Evolutionary conservation across 2,113 vertebrate species (phyloP).

Genomic region (Entosphenus tridentatus): DNA sequence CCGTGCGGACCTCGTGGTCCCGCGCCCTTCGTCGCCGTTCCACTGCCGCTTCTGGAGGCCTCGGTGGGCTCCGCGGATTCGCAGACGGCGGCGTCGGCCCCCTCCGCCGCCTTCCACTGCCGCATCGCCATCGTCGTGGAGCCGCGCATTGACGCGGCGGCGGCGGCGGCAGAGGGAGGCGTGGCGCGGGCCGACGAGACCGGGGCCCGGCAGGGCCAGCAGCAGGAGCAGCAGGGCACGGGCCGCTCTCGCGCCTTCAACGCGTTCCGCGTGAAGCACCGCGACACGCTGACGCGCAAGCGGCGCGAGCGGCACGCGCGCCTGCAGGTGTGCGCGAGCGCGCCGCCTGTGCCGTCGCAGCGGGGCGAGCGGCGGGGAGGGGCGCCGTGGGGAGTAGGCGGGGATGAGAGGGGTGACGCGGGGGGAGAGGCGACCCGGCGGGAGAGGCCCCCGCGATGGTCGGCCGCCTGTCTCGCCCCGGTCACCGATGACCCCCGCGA

Average conservation of each 20-base stretch:
- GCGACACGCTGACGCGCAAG: conserved; percentile 1
- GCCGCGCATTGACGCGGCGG: background rate
- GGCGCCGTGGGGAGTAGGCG: no score
- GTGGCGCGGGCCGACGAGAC: background rate
- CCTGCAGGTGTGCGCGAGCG: background rate
- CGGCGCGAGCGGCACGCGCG: background rate
- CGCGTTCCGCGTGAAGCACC: background rate
- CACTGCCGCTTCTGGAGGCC: background rate
- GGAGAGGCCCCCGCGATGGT: no score
- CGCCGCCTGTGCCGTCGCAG: no score
- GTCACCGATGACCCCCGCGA: no score
- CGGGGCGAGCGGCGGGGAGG: no score
- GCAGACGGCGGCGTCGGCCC: background rate
- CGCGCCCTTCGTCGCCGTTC: background rate
- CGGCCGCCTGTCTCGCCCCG: no score
- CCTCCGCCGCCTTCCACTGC: background rate
- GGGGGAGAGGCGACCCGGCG: no score
- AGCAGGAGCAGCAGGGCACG: conserved; percentile 1
- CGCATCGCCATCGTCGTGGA: conserved; percentile 2
- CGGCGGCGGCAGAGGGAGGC: background rate
- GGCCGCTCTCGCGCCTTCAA: background rate
- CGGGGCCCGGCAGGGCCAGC: background rate
- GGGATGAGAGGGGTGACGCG: no score
- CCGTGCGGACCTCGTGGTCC: background rate
- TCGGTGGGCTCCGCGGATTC: conserved; percentile 1